phyloP scores from a whole-genome alignment of 2,888 invertebrate species.

The Eupithecia insigniata region DNA sequence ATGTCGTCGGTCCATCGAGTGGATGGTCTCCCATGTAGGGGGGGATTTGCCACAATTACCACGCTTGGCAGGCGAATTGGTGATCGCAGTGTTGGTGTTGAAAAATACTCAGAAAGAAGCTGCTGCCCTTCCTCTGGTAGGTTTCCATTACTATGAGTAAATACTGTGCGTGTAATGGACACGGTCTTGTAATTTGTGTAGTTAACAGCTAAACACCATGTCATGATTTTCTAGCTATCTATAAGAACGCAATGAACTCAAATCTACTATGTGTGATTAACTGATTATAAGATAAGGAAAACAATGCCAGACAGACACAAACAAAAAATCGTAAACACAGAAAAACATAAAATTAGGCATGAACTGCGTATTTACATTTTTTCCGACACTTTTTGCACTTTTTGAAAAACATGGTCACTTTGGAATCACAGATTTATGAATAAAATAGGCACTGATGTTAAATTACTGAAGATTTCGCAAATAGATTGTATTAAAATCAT shows the following conservation, averaged over 20 bases:
- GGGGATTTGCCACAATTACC: too few relatives aligned
- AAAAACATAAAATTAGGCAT: constrained; percentile 4
- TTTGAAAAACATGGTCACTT: constrained; percentile 66
- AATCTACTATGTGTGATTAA: neutral
- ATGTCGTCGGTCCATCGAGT: too few relatives aligned
- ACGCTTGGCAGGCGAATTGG: too few relatives aligned
- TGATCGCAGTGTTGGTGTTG: too few relatives aligned
- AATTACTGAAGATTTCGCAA: neutral
- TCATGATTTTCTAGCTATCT: neutral
- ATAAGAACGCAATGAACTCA: neutral
- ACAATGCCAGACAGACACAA: neutral
- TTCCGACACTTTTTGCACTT: constrained; percentile 74
- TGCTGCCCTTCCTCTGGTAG: too few relatives aligned
- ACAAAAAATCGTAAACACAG: neutral
- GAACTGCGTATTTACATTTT: constrained; percentile 66
- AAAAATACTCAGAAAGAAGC: too few relatives aligned
- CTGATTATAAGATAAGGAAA: neutral
- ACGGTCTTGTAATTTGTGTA: neutral
- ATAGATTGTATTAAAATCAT: neutral
- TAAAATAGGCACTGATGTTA: neutral
- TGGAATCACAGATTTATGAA: neutral
- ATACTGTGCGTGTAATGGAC: neutral
- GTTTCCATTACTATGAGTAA: neutral
- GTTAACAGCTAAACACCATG: neutral
- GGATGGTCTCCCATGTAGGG: too few relatives aligned